Evolutionary conservation across 2,888 invertebrate genomes (phyloP).

Genomic region (Agriopis leucophaearia): DNA sequence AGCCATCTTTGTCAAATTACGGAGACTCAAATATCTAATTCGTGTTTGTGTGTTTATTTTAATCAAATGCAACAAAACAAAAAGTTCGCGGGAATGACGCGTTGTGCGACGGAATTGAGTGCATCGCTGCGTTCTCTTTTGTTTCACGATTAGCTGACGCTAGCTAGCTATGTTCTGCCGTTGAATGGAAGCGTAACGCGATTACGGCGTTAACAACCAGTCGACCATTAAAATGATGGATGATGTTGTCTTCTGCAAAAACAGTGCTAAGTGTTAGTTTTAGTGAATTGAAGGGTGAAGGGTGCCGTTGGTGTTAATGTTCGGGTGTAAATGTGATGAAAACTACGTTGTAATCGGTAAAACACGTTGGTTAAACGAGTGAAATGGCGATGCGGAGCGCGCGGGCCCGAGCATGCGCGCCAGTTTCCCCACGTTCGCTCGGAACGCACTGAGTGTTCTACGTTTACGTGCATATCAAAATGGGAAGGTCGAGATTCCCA

Average conservation of each 20-base stretch:
- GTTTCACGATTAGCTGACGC: constrained; percentile 79
- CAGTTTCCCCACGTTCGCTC: constrained; percentile 80
- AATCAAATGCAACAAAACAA: constrained; percentile 70
- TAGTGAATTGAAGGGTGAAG: constrained; percentile 80
- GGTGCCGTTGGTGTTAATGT: constrained; percentile 77
- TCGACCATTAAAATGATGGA: constrained; percentile 84
- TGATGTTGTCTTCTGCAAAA: constrained; percentile 82
- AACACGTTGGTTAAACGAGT: constrained; percentile 85
- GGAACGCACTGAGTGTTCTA: constrained; percentile 85
- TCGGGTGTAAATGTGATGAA: constrained; percentile 73
- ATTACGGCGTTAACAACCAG: constrained; percentile 80
- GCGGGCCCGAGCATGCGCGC: constrained; percentile 86
- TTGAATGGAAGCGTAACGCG: constrained; percentile 80
- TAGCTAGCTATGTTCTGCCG: constrained; percentile 53
- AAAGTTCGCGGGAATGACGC: constrained; percentile 71
- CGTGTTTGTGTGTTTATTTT: constrained; percentile 58
- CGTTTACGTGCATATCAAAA: constrained; percentile 87
- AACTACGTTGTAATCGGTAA: constrained; percentile 84
- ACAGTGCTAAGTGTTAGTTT: constrained; percentile 77
- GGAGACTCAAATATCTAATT: constrained; percentile 74
- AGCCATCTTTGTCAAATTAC: constrained; percentile 86
- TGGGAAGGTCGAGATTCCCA: constrained; percentile 94
- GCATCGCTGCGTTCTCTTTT: constrained; percentile 83
- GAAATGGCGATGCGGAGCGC: constrained; percentile 86
- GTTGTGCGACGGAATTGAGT: constrained; percentile 69